Evolutionary conservation across 2,888 invertebrate genomes (phyloP).

Genomic region (Perdita meconis): DNA sequence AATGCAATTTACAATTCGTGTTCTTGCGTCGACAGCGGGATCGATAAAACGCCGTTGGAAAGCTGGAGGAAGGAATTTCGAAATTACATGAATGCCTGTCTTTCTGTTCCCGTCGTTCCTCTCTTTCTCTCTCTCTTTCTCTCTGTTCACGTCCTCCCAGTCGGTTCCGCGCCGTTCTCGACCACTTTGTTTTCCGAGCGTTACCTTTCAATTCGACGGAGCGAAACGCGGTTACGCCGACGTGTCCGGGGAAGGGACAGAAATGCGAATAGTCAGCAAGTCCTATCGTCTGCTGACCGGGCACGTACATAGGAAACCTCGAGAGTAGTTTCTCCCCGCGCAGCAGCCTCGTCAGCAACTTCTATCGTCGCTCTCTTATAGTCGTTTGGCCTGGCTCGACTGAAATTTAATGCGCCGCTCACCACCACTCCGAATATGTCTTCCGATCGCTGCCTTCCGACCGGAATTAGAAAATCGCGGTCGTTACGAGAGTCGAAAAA

Average conservation of each 20-base stretch:
- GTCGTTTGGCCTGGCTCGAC: conserved; percentile 49
- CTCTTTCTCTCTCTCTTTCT: not conserved
- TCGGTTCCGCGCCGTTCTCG: not conserved
- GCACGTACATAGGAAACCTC: conserved; percentile 63
- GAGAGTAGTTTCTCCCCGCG: conserved; percentile 56
- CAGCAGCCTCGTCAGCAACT: conserved; percentile 61
- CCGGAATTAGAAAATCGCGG: conserved; percentile 2
- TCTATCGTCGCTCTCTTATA: conserved; percentile 41
- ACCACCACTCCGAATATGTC: conserved; percentile 11
- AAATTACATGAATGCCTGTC: conserved; percentile 37
- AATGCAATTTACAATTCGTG: conserved; percentile 35
- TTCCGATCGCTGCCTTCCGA: not conserved
- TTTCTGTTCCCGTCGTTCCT: not conserved
- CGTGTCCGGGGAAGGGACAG: conserved; percentile 38
- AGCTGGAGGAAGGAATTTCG: conserved; percentile 33
- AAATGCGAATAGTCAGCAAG: conserved; percentile 63
- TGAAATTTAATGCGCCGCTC: conserved; percentile 51
- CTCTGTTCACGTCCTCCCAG: too few relatives aligned
- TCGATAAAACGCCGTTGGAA: conserved; percentile 20
- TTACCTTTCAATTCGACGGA: conserved; percentile 50
- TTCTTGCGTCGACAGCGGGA: conserved; percentile 15
- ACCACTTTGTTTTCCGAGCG: conserved; percentile 48
- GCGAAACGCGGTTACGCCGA: conserved; percentile 45
- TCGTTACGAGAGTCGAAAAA: too few relatives aligned
- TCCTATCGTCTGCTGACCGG: conserved; percentile 58